Evolutionary conservation across 2,113 vertebrate species (phyloP), one percentile per base, ranked within the genome.

Genomic region (Gymnocephalus cernua): DNA sequence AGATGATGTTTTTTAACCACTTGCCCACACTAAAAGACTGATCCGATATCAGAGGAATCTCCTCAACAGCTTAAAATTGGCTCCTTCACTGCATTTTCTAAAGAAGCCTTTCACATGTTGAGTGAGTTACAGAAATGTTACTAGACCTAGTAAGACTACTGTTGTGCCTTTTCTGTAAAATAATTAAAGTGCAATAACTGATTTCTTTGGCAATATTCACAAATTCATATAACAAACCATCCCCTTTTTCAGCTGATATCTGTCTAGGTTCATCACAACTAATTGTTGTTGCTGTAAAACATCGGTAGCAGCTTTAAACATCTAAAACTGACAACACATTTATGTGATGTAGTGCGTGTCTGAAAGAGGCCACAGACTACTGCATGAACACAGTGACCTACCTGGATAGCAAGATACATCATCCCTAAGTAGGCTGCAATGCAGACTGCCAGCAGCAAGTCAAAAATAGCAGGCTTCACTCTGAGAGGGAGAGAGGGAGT

Each of bases 391-490:
- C 47, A 29, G 47, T 2, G 35, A 83, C 88, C 74, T 71, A 99
- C 98, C 96, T 98, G 98, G 72, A 99, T 96, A 0, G 97, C 97
- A 6, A 98, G 80, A 85, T 99, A 99, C 83, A 98, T 95, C 83
- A 97, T 90, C 3, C 97, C 98, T 3, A 99, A 96, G 92, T 99
- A 99, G 56, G 96, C 97, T 19, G 97, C 96, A 0, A 99, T 99
- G 88, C 98, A 99, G 61, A 98, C 93, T 0, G 98, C 98, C 86
- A 99, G 92, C 21, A 99, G 96, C 69, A 99, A 94, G 93, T 99
- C 98, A n/a, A 99, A 99, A 87, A 99, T 97, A 1, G 98, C 98
- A 0, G 98, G 98, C 85, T 99, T 99, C 86, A 99, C 98, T 95
- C 98, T 99, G 92, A 65, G 1, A 2, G 27, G 5, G 13, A 41